Percentiles rank a stretch among this genome's conserved stretches.
Conservation (phyloP, 2,113 vertebrate species). For the Atrichornis clamosus region DNA sequence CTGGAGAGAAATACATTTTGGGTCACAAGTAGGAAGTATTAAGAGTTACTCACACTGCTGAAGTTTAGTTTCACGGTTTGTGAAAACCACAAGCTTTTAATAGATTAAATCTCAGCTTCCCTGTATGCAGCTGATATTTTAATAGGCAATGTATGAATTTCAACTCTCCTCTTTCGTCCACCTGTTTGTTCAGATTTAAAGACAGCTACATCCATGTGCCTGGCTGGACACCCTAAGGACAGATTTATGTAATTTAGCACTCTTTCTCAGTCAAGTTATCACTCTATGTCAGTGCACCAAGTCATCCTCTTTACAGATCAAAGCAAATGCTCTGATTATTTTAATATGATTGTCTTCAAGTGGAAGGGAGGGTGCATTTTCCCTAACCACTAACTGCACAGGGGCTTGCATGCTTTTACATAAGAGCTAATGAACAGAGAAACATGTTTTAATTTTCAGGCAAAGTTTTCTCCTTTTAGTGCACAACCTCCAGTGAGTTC, state of each 20-base stretch:
- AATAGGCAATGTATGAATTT: neutral
- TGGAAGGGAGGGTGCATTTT: neutral
- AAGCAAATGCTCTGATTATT: neutral
- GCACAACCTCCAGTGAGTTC: neutral
- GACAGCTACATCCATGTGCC: neutral
- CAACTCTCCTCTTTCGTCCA: neutral
- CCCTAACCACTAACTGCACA: neutral
- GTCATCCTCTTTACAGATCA: neutral
- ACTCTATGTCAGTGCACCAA: neutral
- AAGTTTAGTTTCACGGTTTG: neutral
- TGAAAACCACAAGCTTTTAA: neutral
- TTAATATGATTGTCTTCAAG: neutral
- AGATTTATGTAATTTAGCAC: neutral
- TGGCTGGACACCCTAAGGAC: neutral
- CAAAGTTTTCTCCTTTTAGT: neutral
- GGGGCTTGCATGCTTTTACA: neutral
- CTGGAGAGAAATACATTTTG: neutral
- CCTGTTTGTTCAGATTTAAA: neutral
- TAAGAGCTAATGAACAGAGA: neutral
- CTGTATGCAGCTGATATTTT: neutral
- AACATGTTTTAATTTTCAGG: neutral
- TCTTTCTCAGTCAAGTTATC: neutral
- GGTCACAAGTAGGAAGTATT: neutral
- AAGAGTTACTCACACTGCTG: neutral
- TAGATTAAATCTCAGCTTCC: neutral